Conservation (phyloP, 2,888 invertebrate genomes). For the Megalurothrips usitatus region DNA sequence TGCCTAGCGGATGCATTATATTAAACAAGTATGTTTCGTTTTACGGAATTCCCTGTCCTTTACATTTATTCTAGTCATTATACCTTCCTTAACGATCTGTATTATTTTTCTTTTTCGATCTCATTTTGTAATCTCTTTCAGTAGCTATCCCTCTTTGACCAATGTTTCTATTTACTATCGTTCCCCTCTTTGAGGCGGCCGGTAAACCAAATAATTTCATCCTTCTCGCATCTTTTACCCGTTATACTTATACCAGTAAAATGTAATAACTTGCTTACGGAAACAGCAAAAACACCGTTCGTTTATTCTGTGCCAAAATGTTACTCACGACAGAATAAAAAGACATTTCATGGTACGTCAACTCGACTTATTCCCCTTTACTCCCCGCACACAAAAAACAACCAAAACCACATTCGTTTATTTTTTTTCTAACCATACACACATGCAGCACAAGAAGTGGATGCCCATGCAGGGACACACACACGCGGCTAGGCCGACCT, state of each 20-base stretch:
- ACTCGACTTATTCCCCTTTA: not conserved
- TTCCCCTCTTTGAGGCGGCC: not conserved
- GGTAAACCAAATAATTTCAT: not conserved
- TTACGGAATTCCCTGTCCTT: not conserved
- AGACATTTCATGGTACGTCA: not conserved
- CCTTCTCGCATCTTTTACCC: not conserved
- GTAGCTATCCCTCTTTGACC: not conserved
- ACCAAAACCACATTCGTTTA: too few species aligned
- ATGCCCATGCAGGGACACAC: not conserved
- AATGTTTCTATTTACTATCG: not conserved
- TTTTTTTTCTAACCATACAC: not conserved
- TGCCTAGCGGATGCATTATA: not conserved
- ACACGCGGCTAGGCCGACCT: not conserved
- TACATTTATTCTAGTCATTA: not conserved
- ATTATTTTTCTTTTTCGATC: slow-evolving; percentile 18
- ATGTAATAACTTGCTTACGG: not conserved
- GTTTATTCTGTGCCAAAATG: not conserved
- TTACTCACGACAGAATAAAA: slow-evolving; percentile 1
- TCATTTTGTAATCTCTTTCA: slow-evolving; percentile 13
- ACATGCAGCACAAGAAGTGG: not conserved
- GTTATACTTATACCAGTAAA: not conserved
- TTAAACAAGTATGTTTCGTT: not conserved
- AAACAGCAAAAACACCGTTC: not conserved
- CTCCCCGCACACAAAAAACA: not conserved
- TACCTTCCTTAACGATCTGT: not conserved